Percentiles rank a stretch among this genome's conserved stretches.
Conservation (phyloP, 2,113 vertebrate genomes). For the Todiramphus saurophagus region DNA sequence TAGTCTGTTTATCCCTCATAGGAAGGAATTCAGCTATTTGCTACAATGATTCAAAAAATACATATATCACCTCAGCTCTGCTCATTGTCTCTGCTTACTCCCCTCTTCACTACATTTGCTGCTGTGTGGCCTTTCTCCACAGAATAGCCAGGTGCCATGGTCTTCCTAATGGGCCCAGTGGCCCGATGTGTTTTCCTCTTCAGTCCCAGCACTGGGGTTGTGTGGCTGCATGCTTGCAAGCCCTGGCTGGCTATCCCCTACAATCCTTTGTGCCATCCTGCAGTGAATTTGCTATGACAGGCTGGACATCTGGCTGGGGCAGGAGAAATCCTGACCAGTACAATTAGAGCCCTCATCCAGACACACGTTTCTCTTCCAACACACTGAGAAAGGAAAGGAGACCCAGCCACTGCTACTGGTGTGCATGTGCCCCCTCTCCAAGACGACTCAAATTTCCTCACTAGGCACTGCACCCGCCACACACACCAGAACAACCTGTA, state of each 20-base stretch:
- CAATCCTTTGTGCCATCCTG: fast-evolving
- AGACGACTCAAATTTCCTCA: neutral
- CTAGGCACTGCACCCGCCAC: neutral
- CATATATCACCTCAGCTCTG: neutral
- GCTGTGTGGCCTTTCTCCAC: neutral
- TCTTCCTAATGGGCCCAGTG: neutral
- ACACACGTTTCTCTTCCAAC: neutral
- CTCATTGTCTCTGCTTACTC: neutral
- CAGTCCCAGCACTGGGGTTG: neutral
- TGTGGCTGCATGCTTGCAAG: neutral
- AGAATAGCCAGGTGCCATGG: neutral
- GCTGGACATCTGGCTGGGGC: neutral
- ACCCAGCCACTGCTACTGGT: neutral
- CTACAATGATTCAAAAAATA: neutral
- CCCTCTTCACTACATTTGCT: neutral
- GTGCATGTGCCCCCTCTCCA: neutral
- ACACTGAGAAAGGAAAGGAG: neutral
- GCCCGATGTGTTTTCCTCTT: neutral
- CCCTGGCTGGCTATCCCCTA: neutral
- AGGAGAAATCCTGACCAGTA: neutral
- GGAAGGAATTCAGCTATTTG: neutral
- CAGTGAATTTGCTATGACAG: neutral
- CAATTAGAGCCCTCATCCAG: neutral
- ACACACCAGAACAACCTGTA: neutral
- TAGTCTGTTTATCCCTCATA: neutral